A percentile compares a stretch with the other conserved stretches of the same genome.
These are phyloP conservation scores for Pogonocichla stellata DNA, from an alignment of 2,113 vertebrate species.

Conservation along the genomic window DNA sequence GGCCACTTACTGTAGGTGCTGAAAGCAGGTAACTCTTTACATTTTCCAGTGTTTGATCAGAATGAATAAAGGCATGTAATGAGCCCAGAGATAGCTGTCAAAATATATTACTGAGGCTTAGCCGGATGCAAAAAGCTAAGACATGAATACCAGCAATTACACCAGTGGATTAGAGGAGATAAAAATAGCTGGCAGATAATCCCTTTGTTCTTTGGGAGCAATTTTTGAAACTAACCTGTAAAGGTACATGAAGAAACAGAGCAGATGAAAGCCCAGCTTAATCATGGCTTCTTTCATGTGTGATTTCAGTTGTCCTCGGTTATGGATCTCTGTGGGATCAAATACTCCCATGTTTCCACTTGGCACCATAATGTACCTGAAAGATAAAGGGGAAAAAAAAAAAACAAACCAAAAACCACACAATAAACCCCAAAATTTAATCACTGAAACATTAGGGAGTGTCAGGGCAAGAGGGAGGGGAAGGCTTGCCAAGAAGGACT, in stretches of 20 bases:
- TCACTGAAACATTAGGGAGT: not conserved
- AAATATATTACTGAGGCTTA: not conserved
- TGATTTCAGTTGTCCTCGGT: slow-evolving; percentile 93
- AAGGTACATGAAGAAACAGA: slow-evolving; percentile 99
- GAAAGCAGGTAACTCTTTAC: not conserved
- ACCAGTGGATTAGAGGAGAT: not conserved
- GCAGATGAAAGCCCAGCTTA: slow-evolving; percentile 96
- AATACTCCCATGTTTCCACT: slow-evolving; percentile 98
- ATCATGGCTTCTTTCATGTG: slow-evolving; percentile 99
- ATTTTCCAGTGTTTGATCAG: not conserved
- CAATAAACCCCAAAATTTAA: not conserved
- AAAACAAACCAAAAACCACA: not conserved
- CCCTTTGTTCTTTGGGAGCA: slow-evolving; percentile 4
- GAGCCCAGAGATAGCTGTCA: not conserved
- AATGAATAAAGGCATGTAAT: not conserved
- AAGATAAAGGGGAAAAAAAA: not conserved
- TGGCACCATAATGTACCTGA: slow-evolving; percentile 91
- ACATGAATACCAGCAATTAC: not conserved
- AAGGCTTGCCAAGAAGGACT: not conserved
- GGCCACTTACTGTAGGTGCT: not conserved
- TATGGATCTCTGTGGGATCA: slow-evolving; percentile 98
- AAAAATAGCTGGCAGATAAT: not conserved
- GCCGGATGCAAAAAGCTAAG: not conserved
- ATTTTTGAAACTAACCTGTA: slow-evolving; percentile 85
- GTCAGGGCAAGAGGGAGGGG: not conserved